Base-by-base conservation (phyloP, 2,113 vertebrate species). In the Poeciliopsis turrubarensis region DNA sequence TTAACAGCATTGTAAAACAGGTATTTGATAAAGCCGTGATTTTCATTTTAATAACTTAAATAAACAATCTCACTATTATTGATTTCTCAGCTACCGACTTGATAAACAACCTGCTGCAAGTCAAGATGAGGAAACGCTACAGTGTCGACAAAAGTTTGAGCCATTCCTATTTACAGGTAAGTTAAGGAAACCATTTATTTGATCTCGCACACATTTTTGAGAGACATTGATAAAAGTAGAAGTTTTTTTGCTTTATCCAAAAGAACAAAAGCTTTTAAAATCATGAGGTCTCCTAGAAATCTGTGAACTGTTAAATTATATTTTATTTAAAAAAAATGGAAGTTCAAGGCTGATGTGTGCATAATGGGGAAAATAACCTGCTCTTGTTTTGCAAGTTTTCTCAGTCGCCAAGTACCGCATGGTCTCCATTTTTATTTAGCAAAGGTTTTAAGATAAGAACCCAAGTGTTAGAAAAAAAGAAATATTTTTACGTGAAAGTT, bases 61-160 rank as follows among this genome's bases (percentile, higher is more conserved):
- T 10, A 13, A 71, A 30, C 5, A 4, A 29, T 41, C 22, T 54
- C 3, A 37, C 39, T 73, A 4, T 0, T 30, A 76, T 77, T 80
- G 8, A 75, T 44, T 78, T 79, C 29, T 10, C 82, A 98, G 97
- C 96, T 37, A 97, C 94, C 8, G 96, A 98, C 85, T 93, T 98
- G 89, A 98, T 98, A 92, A 98, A 97, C 92, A 98, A 97, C 91
- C 89, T 97, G 75, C 95, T 98, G 19, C 97, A 98, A 87, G 97
- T 98, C 65, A 97, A 97, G 91, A 97, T 98, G 96, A 95, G 97
- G 88, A 98, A 98, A 87, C 96, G 97, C 72, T 98, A 95, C 91
- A 98, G 97, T 1, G 97, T 98, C 62, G 97, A 97, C 92, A 98
- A 98, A 86, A 97, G 96, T 85, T 95, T 98, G 57, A 97, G 96